Conservation (phyloP, 2,888 invertebrate species). For the Stenolophus ochropezus region DNA sequence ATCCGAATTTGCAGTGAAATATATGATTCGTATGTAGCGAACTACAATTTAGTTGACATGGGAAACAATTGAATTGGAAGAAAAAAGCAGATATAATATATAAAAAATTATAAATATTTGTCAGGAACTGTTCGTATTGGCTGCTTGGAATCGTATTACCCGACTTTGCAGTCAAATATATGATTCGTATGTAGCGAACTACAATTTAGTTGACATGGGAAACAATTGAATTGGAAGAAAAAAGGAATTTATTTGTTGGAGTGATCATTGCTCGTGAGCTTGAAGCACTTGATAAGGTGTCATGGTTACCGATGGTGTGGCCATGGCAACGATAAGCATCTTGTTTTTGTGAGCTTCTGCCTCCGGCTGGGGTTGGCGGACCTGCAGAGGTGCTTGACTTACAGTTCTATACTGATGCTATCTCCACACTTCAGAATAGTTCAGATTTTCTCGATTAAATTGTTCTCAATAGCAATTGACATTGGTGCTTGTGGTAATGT, state of each 20-base stretch:
- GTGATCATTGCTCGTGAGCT: constrained; percentile 7
- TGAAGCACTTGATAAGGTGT: constrained; percentile 50
- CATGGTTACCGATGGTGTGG: constrained; percentile 47
- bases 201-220: background rate
- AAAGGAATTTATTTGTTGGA: constrained; percentile 26
- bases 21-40: background rate
- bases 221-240: background rate
- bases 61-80: background rate
- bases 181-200: background rate
- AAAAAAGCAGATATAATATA: no score
- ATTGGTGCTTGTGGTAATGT: background rate
- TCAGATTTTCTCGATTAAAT: background rate
- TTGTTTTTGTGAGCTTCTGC: constrained; percentile 36
- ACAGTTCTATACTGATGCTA: constrained; percentile 5
- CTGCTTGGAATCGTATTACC: no score
- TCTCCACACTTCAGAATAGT: constrained; percentile 15
- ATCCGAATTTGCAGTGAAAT: background rate
- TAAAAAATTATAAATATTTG: no score
- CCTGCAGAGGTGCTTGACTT: constrained; percentile 13
- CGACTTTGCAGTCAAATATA: background rate
- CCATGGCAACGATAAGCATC: constrained; percentile 55
- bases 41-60: background rate
- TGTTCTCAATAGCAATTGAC: background rate
- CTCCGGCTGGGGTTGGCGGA: constrained; percentile 3
- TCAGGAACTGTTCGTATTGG: no score